Evolutionary conservation across 2,888 invertebrate genomes (phyloP).

Genomic region (Chloroclystis v-ata): DNA sequence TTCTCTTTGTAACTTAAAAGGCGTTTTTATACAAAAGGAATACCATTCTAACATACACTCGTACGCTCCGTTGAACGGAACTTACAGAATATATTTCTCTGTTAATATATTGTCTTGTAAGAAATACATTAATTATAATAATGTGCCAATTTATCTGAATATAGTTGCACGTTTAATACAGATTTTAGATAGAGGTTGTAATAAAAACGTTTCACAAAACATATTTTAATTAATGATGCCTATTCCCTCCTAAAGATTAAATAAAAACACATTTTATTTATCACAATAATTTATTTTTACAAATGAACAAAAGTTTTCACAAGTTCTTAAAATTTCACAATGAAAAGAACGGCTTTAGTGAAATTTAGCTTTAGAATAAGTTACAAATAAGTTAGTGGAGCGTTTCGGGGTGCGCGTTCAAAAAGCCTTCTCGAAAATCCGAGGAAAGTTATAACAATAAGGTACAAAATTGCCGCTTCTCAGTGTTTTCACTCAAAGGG

Average conservation of each 20-base stretch:
- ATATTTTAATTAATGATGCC: neutral
- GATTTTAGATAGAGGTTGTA: conserved; percentile 19
- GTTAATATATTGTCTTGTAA: neutral
- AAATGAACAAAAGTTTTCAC: conserved; percentile 71
- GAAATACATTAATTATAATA: neutral
- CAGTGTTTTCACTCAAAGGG: neutral
- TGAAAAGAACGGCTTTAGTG: conserved; percentile 24
- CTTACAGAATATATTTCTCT: too few relatives aligned
- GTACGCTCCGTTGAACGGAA: too few relatives aligned
- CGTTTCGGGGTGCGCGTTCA: conserved; percentile 14
- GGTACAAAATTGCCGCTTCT: neutral
- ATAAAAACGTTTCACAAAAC: conserved; percentile 12
- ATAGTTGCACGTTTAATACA: conserved; percentile 22
- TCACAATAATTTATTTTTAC: conserved; percentile 80
- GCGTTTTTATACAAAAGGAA: too few relatives aligned
- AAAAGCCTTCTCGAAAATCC: conserved; percentile 4
- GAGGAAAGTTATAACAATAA: neutral
- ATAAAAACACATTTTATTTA: conserved; percentile 45
- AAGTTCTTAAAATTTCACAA: conserved; percentile 44
- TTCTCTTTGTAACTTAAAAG: too few relatives aligned
- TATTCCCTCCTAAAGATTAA: neutral
- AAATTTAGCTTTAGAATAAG: conserved; percentile 29
- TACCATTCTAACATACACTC: too few relatives aligned
- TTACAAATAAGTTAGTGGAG: conserved; percentile 30
- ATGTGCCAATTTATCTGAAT: conserved; percentile 18